phyloP scores from a whole-genome alignment of 2,113 vertebrate genomes.

The Aramus guarauna region DNA sequence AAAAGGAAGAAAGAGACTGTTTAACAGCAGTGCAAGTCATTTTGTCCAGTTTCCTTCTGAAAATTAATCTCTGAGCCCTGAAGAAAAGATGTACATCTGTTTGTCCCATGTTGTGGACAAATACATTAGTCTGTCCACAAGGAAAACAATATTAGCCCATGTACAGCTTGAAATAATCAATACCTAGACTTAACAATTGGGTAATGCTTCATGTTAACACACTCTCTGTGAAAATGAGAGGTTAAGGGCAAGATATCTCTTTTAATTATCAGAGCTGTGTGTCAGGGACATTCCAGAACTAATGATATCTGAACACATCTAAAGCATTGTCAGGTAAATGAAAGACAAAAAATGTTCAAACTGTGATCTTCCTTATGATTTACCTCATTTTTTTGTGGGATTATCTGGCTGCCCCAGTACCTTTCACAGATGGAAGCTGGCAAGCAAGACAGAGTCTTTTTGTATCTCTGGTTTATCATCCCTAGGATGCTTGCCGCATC shows the following conservation, averaged over 20 bases:
- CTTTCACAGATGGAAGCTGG: neutral
- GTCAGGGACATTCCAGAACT: slow-evolving; percentile 32
- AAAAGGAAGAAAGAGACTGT: neutral
- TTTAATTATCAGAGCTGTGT: slow-evolving; percentile 55
- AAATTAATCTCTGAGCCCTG: slow-evolving; percentile 44
- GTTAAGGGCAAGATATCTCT: slow-evolving; percentile 50
- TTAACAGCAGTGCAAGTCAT: neutral
- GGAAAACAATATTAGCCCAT: slow-evolving; percentile 48
- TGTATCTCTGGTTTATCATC: neutral
- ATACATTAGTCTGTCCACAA: slow-evolving; percentile 8
- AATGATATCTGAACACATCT: neutral
- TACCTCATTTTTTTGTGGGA: neutral
- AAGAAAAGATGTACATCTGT: slow-evolving; percentile 39
- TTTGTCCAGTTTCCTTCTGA: neutral
- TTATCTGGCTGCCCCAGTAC: neutral
- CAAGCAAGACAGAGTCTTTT: neutral
- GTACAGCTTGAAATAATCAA: slow-evolving; percentile 59
- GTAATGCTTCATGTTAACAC: slow-evolving; percentile 54
- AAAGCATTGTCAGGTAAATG: neutral
- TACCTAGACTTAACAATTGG: slow-evolving; percentile 37
- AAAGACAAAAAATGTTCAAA: neutral
- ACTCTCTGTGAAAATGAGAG: slow-evolving; percentile 12
- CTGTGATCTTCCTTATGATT: neutral
- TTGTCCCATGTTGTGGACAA: slow-evolving; percentile 47
- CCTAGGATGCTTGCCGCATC: neutral